phyloP scores from a whole-genome alignment of 2,113 vertebrate genomes.

The Platycercus adscitus region DNA sequence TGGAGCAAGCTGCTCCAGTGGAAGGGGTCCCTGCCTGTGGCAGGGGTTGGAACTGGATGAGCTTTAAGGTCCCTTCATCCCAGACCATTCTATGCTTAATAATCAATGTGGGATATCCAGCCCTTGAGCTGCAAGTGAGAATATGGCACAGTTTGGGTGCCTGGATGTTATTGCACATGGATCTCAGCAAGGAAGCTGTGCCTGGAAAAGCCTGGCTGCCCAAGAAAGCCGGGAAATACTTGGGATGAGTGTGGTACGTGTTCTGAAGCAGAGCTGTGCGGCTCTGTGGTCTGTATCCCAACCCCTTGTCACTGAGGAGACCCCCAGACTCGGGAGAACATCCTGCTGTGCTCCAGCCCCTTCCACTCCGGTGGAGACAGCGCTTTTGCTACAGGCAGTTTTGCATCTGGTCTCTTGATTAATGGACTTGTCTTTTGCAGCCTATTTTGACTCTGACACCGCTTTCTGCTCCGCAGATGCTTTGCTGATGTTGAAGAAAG shows the following conservation, averaged over 20 bases:
- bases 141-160: neutral
- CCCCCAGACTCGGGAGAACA: neutral
- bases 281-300: slow-evolving; percentile 56
- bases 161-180: neutral
- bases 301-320: slow-evolving; percentile 48
- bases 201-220: slow-evolving; percentile 58
- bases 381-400: slow-evolving; percentile 42
- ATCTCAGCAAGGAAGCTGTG: slow-evolving; percentile 34
- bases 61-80: neutral
- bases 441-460: slow-evolving; percentile 61
- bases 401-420: slow-evolving; percentile 67
- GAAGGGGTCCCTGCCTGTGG: neutral
- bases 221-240: slow-evolving; percentile 35
- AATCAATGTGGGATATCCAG: neutral
- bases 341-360: slow-evolving; percentile 35
- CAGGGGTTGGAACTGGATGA: neutral
- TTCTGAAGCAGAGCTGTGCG: slow-evolving; percentile 44
- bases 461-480: slow-evolving; percentile 68
- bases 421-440: slow-evolving; percentile 69
- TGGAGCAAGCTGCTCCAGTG: neutral
- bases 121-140: neutral
- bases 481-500: slow-evolving; percentile 72
- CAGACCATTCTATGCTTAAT: neutral
- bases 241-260: slow-evolving; percentile 39
- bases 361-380: slow-evolving; percentile 35